Conservation (phyloP, 2,797 vertebrate genomes). For the Hapalemur alaotrensis region DNA sequence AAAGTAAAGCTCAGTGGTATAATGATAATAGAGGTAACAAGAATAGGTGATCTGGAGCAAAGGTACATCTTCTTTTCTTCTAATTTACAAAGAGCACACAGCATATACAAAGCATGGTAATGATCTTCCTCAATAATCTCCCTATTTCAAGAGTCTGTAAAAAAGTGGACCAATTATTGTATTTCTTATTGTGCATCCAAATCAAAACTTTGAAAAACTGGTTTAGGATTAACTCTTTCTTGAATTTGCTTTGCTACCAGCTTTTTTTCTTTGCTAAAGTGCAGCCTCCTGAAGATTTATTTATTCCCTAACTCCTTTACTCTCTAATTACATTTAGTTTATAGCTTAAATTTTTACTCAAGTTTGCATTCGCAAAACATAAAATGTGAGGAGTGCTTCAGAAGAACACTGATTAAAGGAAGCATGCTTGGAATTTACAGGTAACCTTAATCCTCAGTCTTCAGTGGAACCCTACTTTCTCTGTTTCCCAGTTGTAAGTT, state of each 20-base stretch:
- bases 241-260: neutral
- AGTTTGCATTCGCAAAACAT: neutral
- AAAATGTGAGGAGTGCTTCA: neutral
- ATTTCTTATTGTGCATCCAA: neutral
- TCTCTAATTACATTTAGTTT: neutral
- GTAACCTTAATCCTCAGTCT: neutral
- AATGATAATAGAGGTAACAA: neutral
- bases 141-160: neutral
- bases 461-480: neutral
- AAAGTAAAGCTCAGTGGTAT: neutral
- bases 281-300: neutral
- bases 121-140: neutral
- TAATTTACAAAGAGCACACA: neutral
- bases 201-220: conserved; percentile 25
- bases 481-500: neutral
- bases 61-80: neutral
- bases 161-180: neutral
- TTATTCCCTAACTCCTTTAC: neutral
- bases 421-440: neutral
- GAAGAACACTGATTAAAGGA: neutral
- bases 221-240: conserved; percentile 6
- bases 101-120: neutral
- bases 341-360: conserved; percentile 2
- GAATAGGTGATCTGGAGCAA: neutral
- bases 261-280: neutral